Evolutionary conservation across 2,888 invertebrate genomes (phyloP).

Genomic region (Nycteola revayana): DNA sequence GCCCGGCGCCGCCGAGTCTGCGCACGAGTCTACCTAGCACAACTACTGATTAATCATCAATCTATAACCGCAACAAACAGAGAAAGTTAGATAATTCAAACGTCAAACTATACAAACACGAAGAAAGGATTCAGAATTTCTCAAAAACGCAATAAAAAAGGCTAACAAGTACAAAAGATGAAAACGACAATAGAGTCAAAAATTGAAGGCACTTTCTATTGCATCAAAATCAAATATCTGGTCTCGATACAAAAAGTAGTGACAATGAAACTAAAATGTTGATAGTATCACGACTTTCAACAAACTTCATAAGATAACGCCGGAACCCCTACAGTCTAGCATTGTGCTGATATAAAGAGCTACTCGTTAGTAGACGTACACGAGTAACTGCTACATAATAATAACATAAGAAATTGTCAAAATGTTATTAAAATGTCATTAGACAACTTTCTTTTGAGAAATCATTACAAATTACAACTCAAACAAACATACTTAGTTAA

Average conservation of each 20-base stretch:
- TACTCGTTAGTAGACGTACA: slow-evolving; percentile 9
- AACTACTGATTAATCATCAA: slow-evolving; percentile 57
- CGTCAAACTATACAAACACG: slow-evolving; percentile 14
- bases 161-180: slow-evolving; percentile 36
- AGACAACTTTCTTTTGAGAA: too few species aligned
- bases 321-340: slow-evolving; percentile 16
- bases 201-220: slow-evolving; percentile 60
- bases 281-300: slow-evolving; percentile 60
- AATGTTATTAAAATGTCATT: too few species aligned
- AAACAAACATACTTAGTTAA: too few species aligned
- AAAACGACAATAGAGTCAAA: slow-evolving; percentile 51
- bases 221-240: slow-evolving; percentile 45
- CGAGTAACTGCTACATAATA: slow-evolving; percentile 10
- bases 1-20: slow-evolving; percentile 65
- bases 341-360: slow-evolving; percentile 15
- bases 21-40: slow-evolving; percentile 51
- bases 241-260: slow-evolving; percentile 47
- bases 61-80: slow-evolving; percentile 30
- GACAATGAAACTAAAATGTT: slow-evolving; percentile 52
- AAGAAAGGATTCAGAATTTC: slow-evolving; percentile 20
- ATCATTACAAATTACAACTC: too few species aligned
- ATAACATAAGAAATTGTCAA: too few species aligned
- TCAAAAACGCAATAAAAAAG: slow-evolving; percentile 27
- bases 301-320: slow-evolving; percentile 38
- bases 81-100: slow-evolving; percentile 37